These are phyloP conservation scores for Willisornis vidua DNA, from an alignment of 2,113 vertebrate species.

Conservation along the genomic window DNA sequence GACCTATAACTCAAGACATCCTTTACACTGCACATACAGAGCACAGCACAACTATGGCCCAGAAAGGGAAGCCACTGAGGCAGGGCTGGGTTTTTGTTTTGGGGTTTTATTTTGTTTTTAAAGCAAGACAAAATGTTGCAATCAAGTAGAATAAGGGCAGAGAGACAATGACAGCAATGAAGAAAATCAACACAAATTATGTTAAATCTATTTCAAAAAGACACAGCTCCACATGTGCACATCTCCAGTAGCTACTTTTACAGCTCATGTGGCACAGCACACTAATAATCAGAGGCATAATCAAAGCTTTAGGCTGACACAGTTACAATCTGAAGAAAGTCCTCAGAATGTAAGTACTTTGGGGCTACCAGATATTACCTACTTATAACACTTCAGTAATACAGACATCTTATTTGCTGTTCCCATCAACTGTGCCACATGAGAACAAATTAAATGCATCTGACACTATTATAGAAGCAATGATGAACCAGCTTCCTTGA, in stretches of 20 bases:
- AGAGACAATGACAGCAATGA: neutral
- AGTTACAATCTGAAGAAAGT: neutral
- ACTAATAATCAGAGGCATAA: neutral
- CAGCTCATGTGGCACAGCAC: neutral
- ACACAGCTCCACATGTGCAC: neutral
- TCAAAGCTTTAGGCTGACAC: neutral
- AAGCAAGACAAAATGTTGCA: neutral
- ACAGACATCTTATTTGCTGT: neutral
- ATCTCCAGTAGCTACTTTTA: neutral
- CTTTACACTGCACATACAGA: neutral
- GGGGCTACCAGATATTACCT: neutral
- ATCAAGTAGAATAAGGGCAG: neutral
- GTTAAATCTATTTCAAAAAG: neutral
- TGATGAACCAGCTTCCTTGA: neutral
- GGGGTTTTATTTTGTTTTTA: neutral
- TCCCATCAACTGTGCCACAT: neutral
- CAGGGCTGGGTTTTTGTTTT: accelerated
- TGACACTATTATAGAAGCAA: neutral
- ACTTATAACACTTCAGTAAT: neutral
- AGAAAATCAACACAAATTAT: neutral
- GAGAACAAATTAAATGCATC: neutral
- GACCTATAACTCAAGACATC: neutral
- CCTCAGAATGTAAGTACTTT: neutral
- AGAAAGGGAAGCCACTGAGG: neutral
- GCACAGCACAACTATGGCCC: accelerated